phyloP scores from a whole-genome alignment of 2,113 vertebrate species.

The Mellivora capensis region DNA sequence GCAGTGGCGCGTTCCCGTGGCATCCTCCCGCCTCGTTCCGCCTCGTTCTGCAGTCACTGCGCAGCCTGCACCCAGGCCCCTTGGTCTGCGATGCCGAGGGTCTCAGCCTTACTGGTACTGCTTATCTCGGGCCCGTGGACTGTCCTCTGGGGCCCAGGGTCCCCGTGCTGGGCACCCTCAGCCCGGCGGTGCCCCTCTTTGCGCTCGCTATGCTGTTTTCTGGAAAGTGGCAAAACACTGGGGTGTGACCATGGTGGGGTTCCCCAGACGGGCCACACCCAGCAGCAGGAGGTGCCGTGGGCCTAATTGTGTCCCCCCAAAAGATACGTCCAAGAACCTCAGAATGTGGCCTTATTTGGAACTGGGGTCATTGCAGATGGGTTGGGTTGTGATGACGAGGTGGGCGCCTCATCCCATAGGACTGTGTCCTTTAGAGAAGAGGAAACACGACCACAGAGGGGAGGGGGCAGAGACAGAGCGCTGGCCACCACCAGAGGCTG shows the following conservation, averaged over 20 bases:
- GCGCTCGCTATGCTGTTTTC: accelerated
- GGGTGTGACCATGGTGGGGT: accelerated
- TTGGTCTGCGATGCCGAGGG: accelerated
- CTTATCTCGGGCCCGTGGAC: neutral
- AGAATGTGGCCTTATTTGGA: neutral
- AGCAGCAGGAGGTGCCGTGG: neutral
- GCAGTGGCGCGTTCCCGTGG: accelerated
- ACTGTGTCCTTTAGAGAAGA: neutral
- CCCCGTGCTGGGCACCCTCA: neutral
- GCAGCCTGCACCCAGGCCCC: neutral
- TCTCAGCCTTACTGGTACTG: neutral
- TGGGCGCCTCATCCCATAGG: too few relatives aligned
- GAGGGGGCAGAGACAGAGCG: neutral
- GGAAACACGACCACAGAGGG: accelerated
- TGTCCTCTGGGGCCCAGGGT: neutral
- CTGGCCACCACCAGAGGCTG: neutral
- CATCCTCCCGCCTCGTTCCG: neutral
- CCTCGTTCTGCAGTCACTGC: neutral
- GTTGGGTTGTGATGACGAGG: neutral
- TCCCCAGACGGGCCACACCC: too few relatives aligned
- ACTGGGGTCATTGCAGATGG: too few relatives aligned
- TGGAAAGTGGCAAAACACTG: neutral
- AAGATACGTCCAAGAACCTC: neutral
- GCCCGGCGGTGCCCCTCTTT: accelerated
- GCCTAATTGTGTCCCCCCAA: too few relatives aligned